These are phyloP conservation scores for Campoletis raptor DNA, from an alignment of 2,888 invertebrate species.

Conservation along the genomic window DNA sequence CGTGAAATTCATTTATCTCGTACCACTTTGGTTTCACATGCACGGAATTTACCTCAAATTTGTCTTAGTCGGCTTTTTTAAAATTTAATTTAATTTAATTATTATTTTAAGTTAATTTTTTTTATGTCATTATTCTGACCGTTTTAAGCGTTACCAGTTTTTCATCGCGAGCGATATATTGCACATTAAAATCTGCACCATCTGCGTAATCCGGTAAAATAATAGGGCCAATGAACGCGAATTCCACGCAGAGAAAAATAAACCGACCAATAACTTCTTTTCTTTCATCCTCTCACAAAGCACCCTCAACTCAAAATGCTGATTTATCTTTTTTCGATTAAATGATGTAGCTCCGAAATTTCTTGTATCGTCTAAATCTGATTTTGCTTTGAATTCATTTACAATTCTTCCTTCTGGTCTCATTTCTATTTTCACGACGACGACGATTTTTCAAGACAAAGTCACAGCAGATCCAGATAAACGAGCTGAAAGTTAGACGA, in stretches of 20 bases:
- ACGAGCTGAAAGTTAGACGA: not conserved
- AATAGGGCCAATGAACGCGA: constrained; percentile 4
- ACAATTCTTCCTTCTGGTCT: not conserved
- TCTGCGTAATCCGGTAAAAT: constrained; percentile 36
- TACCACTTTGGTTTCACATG: not conserved
- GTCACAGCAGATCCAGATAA: not conserved
- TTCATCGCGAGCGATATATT: constrained; percentile 58
- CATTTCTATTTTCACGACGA: not conserved
- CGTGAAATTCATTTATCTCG: constrained; percentile 37
- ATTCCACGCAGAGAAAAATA: constrained; percentile 15
- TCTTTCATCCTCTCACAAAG: not conserved
- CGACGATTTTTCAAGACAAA: not conserved
- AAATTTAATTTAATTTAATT: not conserved
- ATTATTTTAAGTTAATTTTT: not conserved
- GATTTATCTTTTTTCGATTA: constrained; percentile 13
- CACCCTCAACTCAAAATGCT: constrained; percentile 17
- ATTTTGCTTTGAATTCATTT: not conserved
- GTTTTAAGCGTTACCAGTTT: constrained; percentile 44
- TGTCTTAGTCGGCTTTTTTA: not conserved
- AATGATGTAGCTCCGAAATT: not conserved
- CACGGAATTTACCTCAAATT: constrained; percentile 12
- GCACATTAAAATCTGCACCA: constrained; percentile 66
- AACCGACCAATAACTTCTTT: not conserved
- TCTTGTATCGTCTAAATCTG: not conserved
- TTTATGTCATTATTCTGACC: constrained; percentile 5